Evolutionary conservation across 1,140 invertebrate species (phyloP).

Genomic region (Atta texana): DNA sequence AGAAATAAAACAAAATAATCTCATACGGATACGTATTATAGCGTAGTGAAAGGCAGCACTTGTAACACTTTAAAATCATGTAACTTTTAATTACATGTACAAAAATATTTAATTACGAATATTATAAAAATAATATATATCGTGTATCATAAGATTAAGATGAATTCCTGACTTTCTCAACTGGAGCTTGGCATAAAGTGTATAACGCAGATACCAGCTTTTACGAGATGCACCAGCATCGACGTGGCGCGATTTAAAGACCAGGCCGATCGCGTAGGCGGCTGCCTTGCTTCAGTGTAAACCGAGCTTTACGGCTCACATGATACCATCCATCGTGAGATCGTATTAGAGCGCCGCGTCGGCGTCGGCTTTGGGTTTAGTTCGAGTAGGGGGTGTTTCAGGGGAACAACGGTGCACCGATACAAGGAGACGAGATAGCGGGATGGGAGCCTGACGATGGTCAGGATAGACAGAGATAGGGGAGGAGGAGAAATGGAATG

Average conservation of each 20-base stretch:
- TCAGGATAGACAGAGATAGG: slow-evolving; percentile 40
- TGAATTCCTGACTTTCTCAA: neutral
- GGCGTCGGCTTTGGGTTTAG: slow-evolving; percentile 68
- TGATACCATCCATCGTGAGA: slow-evolving; percentile 73
- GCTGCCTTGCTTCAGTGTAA: slow-evolving; percentile 66
- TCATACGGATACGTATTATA: no score
- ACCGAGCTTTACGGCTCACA: slow-evolving; percentile 73
- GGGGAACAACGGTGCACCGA: slow-evolving; percentile 38
- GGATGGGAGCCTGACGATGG: slow-evolving; percentile 29
- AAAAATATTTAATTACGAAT: neutral
- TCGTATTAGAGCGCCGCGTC: slow-evolving; percentile 73
- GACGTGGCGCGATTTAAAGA: slow-evolving; percentile 69
- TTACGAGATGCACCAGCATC: slow-evolving; percentile 29
- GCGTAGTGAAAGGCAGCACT: neutral
- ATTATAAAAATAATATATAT: neutral
- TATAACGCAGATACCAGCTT: slow-evolving; percentile 22
- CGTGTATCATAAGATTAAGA: neutral
- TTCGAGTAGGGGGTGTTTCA: slow-evolving; percentile 29
- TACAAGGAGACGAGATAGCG: slow-evolving; percentile 32
- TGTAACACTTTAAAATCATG: neutral
- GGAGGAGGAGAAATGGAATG: neutral
- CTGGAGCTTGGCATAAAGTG: slow-evolving; percentile 17
- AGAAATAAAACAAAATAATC: neutral
- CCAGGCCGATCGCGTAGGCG: slow-evolving; percentile 69
- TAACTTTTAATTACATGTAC: neutral